phyloP scores from a whole-genome alignment of 2,113 vertebrate genomes.

The Cebidichthys violaceus region DNA sequence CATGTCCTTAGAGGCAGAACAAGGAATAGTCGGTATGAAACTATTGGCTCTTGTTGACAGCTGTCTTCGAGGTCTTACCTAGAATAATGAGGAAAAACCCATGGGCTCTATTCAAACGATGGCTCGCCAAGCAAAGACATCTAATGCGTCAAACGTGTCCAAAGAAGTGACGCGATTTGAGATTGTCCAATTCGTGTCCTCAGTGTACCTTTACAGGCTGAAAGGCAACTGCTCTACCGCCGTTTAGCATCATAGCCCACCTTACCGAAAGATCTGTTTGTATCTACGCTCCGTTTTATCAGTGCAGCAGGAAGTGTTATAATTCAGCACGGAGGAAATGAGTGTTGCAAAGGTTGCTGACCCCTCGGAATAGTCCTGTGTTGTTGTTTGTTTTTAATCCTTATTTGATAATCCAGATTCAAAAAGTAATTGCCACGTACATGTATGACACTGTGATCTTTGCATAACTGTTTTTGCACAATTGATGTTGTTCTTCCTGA shows the following conservation, averaged over 20 bases:
- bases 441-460: background rate
- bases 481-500: constrained; percentile 23
- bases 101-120: background rate
- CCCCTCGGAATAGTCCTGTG: background rate
- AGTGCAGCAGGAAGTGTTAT: background rate
- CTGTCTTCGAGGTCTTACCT: background rate
- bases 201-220: background rate
- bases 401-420: background rate
- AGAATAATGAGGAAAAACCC: too few species aligned
- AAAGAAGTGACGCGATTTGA: background rate
- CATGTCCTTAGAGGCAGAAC: background rate
- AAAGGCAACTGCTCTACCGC: background rate
- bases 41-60: background rate
- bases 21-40: background rate
- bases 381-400: background rate
- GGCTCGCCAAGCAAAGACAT: background rate
- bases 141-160: background rate
- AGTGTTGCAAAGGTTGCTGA: background rate
- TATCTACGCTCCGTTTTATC: background rate
- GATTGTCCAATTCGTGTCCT: background rate
- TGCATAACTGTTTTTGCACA: constrained; percentile 3
- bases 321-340: background rate
- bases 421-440: background rate
- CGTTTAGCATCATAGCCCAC: background rate
- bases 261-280: too few species aligned